phyloP scores from a whole-genome alignment of 1,140 invertebrate species.

The Batillaria attramentaria region DNA sequence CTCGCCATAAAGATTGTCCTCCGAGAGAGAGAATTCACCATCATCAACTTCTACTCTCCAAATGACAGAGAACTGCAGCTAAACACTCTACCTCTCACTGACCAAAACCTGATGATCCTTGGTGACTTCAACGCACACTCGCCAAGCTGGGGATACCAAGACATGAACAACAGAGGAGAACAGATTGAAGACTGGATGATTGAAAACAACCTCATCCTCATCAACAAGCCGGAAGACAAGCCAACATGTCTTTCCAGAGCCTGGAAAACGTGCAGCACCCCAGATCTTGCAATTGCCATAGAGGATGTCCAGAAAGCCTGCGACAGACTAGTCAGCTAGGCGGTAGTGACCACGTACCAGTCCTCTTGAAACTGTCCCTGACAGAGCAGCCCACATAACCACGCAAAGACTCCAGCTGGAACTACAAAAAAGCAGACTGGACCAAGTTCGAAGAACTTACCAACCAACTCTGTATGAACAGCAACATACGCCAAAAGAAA shows the following conservation, averaged over 20 bases:
- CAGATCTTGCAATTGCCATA: slow-evolving; percentile 36
- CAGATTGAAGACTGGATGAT: slow-evolving; percentile 35
- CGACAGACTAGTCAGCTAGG: no score
- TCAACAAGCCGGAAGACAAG: no score
- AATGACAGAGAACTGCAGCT: slow-evolving; percentile 30
- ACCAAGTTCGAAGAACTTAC: not conserved
- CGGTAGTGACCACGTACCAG: not conserved
- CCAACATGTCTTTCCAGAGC: slow-evolving; percentile 32
- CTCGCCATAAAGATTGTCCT: slow-evolving; percentile 11
- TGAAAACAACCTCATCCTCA: no score
- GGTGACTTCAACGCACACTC: slow-evolving; percentile 32
- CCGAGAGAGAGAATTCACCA: slow-evolving; percentile 27
- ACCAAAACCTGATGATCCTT: slow-evolving; percentile 3
- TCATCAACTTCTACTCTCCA: slow-evolving; percentile 33
- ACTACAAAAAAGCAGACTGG: not conserved
- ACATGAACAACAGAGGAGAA: slow-evolving; percentile 32
- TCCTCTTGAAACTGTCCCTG: not conserved
- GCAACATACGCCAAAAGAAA: no score
- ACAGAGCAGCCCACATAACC: not conserved
- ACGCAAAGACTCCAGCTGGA: slow-evolving; percentile 16
- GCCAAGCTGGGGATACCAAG: slow-evolving; percentile 37
- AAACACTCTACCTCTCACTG: slow-evolving; percentile 9
- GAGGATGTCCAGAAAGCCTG: no score
- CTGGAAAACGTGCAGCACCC: slow-evolving; percentile 29
- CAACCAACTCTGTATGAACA: not conserved